Evolutionary conservation across 2,797 vertebrate genomes (phyloP).

Genomic region (Austrolebias charrua): DNA sequence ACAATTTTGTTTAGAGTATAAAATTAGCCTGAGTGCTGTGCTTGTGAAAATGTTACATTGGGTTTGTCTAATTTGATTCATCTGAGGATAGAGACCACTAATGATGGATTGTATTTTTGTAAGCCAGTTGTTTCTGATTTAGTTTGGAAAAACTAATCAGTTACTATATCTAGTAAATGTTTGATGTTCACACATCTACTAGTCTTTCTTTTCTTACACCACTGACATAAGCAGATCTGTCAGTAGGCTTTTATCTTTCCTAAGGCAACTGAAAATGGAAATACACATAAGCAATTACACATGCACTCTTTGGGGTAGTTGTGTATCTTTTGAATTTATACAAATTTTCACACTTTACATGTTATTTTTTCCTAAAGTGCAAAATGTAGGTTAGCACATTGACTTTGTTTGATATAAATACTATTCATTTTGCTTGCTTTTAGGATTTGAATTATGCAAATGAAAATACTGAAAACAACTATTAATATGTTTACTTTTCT

Average conservation of each 20-base stretch:
- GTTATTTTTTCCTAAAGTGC: not conserved
- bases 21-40: conserved; percentile 49
- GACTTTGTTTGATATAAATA: conserved; percentile 13
- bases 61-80: conserved; percentile 14
- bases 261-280: conserved; percentile 40
- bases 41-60: conserved; percentile 12
- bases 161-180: conserved; percentile 41
- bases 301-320: not conserved
- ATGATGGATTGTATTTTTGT: conserved; percentile 2
- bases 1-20: conserved; percentile 57
- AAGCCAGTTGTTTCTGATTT: conserved; percentile 14
- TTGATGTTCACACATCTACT: conserved; percentile 51
- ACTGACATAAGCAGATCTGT: conserved; percentile 47
- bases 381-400: not conserved
- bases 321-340: not conserved
- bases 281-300: conserved; percentile 8
- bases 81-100: conserved; percentile 17
- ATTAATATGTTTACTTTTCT: not conserved
- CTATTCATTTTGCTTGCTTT: not conserved
- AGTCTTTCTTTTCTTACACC: conserved; percentile 51
- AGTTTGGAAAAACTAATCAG: conserved; percentile 24
- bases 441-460: not conserved
- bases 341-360: not conserved
- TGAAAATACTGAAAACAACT: not conserved
- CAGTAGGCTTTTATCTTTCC: conserved; percentile 48